Percentiles rank a stretch among this genome's conserved stretches.
Conservation (phyloP, 2,888 invertebrate species). For the Stratiomys singularior region DNA sequence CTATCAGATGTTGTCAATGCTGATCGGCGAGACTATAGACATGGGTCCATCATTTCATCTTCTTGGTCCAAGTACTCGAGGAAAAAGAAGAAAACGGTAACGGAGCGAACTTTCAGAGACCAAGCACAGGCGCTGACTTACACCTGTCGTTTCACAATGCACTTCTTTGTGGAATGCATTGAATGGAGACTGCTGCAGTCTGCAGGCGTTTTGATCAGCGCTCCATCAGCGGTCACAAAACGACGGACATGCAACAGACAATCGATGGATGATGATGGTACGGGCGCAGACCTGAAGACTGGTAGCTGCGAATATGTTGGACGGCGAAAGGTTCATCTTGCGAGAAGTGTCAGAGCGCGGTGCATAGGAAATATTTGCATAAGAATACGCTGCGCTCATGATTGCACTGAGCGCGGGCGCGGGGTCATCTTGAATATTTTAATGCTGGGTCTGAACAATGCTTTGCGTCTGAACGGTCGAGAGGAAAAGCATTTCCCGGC, state of each 20-base stretch:
- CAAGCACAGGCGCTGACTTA: slow-evolving; percentile 55
- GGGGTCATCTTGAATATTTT: slow-evolving; percentile 16
- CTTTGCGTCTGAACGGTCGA: neutral
- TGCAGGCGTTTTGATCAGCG: slow-evolving; percentile 36
- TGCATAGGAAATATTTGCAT: slow-evolving; percentile 47
- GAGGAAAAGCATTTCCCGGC: neutral
- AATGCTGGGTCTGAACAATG: neutral
- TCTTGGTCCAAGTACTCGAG: neutral
- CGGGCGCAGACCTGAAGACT: slow-evolving; percentile 26
- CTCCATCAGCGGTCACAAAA: slow-evolving; percentile 43
- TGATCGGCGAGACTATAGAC: slow-evolving; percentile 12
- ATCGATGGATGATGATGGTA: slow-evolving; percentile 23
- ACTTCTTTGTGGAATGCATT: slow-evolving; percentile 50
- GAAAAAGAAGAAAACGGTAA: slow-evolving; percentile 18
- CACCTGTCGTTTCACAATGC: slow-evolving; percentile 56
- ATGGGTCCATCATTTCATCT: slow-evolving; percentile 31
- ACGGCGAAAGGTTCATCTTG: slow-evolving; percentile 24
- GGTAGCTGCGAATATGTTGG: slow-evolving; percentile 17
- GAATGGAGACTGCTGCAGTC: slow-evolving; percentile 47
- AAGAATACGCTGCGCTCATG: slow-evolving; percentile 32
- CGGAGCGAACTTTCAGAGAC: slow-evolving; percentile 4
- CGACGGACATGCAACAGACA: slow-evolving; percentile 29
- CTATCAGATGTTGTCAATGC: slow-evolving; percentile 39
- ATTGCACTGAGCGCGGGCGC: neutral
- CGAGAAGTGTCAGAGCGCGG: slow-evolving; percentile 44